Percentiles rank a stretch among this genome's conserved stretches.
Evolutionary conservation across 2,113 vertebrate species (phyloP).

Genomic region (Eretmochelys imbricata): DNA sequence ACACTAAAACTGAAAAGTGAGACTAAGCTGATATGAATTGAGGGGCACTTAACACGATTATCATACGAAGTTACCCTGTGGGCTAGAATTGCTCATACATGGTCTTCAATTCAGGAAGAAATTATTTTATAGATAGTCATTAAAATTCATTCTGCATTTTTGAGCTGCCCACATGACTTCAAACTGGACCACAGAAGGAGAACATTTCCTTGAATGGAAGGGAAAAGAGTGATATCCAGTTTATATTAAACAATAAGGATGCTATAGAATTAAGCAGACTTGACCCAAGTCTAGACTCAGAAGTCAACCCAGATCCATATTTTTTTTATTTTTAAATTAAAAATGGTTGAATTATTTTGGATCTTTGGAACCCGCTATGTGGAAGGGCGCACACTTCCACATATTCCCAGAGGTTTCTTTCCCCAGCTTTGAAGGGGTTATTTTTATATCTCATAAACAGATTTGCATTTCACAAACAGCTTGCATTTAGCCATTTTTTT

Average conservation of each 20-base stretch:
- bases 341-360: constrained; percentile 21
- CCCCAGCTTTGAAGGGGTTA: not conserved
- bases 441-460: not conserved
- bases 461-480: not conserved
- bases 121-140: constrained; percentile 37
- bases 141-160: constrained; percentile 38
- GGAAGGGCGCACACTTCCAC: not conserved
- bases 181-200: not conserved
- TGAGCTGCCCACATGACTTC: constrained; percentile 3
- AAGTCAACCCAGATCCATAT: constrained; percentile 30
- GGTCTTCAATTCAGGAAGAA: not conserved
- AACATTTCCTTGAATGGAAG: constrained; percentile 52
- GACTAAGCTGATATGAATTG: constrained; percentile 49
- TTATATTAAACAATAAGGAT: constrained; percentile 50
- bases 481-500: not conserved
- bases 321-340: constrained; percentile 42
- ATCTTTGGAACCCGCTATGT: not conserved
- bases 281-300: constrained; percentile 19
- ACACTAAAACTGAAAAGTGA: constrained; percentile 55
- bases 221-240: constrained; percentile 53
- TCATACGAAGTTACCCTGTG: constrained; percentile 48
- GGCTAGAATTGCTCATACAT: constrained; percentile 46
- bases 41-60: not conserved
- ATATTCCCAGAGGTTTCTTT: not conserved
- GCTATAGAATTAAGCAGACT: constrained; percentile 51